Evolutionary conservation across 2,113 vertebrate genomes (phyloP), one percentile per base, ranked within the genome.

Genomic region (Pseudorhombus dupliciocellatus): DNA sequence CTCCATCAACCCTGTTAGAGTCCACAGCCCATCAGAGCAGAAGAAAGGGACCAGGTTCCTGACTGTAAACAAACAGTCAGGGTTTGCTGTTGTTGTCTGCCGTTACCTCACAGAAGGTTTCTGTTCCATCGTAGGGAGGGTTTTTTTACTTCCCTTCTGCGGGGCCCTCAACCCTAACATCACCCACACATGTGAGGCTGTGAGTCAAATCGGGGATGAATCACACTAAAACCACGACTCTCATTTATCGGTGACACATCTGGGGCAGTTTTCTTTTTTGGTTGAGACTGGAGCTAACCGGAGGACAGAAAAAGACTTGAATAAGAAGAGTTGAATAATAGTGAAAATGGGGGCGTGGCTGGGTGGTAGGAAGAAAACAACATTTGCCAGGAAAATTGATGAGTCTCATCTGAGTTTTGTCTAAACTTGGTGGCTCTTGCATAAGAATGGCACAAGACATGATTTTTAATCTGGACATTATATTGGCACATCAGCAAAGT

Each of bases 141-240:
- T 52, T 85, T 73, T 69, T 63, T 40, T 78, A 80, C 81, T 77
- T 80, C 66, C 80, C 75, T 54, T 57, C 20, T 4, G 71, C 26
- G 2, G 69, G 73, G 61, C 74, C 78, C 70, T 70, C 44, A 70
- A 71, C 59, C 64, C 51, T 65, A 71, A 25, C 54, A 57, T 83
- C 80, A 71, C 81, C 84, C 63, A 85, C 88, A 76, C 79, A 77
- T 78, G 57, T 75, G 44, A 60, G 34, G 46, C 55, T 34, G 2
- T 90, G 88, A 90, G 62, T 91, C 88, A 91, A 80, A 71, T 76
- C n/a, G 5, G 37, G 21, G 70, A 76, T 91, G 89, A 92, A 83
- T 92, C 87, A 91, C 60, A 16, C 70, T 44, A 34, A 11, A 31
- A 26, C 51, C 56, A 59, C 66, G 79, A 82, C 54, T 78, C 67